A percentile compares a stretch with the other conserved stretches of the same genome.
These are phyloP conservation scores for Tenthredo distinguenda DNA, from an alignment of 2,888 invertebrate genomes.

Conservation along the genomic window DNA sequence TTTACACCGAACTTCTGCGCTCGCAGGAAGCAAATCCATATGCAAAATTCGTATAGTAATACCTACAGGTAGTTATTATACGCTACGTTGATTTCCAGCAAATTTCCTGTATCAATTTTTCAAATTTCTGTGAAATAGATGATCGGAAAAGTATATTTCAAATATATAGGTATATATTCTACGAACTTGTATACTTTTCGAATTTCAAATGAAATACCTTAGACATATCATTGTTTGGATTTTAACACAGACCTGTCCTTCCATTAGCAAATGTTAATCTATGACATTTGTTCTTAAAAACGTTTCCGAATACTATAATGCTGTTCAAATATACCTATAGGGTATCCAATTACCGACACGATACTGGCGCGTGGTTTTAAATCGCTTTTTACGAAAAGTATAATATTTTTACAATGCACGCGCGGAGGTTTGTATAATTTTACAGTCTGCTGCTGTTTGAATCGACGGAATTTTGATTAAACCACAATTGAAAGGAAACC, in stretches of 20 bases:
- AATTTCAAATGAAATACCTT: background rate
- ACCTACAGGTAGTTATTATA: background rate
- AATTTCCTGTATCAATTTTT: background rate
- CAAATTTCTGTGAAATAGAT: background rate
- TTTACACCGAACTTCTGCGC: constrained; percentile 14
- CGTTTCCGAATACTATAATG: background rate
- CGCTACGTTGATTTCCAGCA: background rate
- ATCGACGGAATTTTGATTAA: background rate
- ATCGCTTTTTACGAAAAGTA: background rate
- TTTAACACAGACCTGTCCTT: background rate
- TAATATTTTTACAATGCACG: background rate
- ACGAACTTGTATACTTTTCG: background rate
- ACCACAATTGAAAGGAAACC: background rate
- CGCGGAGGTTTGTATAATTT: background rate
- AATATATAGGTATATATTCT: background rate
- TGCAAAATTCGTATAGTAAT: background rate
- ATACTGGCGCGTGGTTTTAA: background rate
- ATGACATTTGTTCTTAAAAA: background rate
- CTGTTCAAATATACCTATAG: background rate
- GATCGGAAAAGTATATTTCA: background rate
- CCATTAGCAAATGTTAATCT: background rate
- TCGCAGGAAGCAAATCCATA: background rate
- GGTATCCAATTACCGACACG: background rate
- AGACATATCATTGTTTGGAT: background rate
- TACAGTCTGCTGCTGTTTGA: background rate